These are phyloP conservation scores for Pluvialis apricaria DNA, from an alignment of 2,113 vertebrate genomes.

Conservation along the genomic window DNA sequence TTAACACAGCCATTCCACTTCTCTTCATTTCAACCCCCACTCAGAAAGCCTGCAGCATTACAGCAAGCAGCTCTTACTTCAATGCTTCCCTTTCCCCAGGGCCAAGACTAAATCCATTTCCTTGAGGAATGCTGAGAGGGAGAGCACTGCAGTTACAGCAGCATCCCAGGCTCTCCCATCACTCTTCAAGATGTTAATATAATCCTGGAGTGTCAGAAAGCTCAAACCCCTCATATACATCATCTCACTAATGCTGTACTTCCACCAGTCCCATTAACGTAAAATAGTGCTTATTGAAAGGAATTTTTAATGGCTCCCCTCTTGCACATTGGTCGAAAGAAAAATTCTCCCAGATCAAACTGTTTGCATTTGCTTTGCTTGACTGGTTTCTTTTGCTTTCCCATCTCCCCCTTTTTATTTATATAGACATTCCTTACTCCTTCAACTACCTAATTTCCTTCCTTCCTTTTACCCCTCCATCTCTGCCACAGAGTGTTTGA, in stretches of 20 bases:
- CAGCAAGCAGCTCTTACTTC: not conserved
- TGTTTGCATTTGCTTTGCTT: constrained; percentile 7
- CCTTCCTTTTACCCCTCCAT: not conserved
- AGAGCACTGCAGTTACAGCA: not conserved
- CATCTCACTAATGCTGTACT: constrained; percentile 25
- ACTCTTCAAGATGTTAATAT: not conserved
- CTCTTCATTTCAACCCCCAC: not conserved
- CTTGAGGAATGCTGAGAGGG: not conserved
- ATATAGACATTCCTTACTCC: not conserved
- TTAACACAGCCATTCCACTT: not conserved
- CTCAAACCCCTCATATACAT: not conserved
- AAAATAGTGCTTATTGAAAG: constrained; percentile 28
- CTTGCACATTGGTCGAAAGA: not conserved
- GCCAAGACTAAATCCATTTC: not conserved
- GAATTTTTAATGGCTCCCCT: constrained; percentile 10
- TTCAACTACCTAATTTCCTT: not conserved
- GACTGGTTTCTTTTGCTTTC: not conserved
- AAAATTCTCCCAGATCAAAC: not conserved
- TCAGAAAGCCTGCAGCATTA: not conserved
- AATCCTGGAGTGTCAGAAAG: not conserved
- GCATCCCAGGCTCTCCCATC: not conserved
- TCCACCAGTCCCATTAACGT: constrained; percentile 8
- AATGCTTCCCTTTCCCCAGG: not conserved
- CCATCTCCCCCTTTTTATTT: not conserved
- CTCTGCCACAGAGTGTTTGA: not conserved